Evolutionary conservation across 2,888 invertebrate genomes (phyloP).

Genomic region (Lepidonotus clava): DNA sequence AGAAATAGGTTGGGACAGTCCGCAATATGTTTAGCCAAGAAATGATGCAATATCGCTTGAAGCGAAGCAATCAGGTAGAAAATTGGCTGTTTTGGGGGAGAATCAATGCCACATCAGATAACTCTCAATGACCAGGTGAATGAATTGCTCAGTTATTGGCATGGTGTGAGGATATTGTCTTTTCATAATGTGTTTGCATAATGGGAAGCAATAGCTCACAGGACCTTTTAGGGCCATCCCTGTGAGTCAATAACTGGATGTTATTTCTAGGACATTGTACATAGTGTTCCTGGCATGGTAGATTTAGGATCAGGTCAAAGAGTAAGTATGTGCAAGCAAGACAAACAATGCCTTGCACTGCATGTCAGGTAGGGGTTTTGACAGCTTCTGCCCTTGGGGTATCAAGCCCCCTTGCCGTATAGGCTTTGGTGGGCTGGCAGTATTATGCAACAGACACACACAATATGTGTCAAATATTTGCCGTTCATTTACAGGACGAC

Average conservation of each 20-base stretch:
- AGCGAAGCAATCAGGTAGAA: conserved; percentile 30
- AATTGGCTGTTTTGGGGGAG: conserved; percentile 19
- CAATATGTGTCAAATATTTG: conserved; percentile 25
- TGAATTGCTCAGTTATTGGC: not conserved
- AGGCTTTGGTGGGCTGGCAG: not conserved
- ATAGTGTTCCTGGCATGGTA: too few relatives aligned
- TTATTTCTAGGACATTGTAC: too few relatives aligned
- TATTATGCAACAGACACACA: not conserved
- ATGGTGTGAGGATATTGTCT: not conserved
- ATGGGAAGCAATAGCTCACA: not conserved
- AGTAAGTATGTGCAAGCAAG: not conserved
- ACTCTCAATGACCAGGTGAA: conserved; percentile 3
- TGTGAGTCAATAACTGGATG: too few relatives aligned
- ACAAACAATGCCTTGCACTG: not conserved
- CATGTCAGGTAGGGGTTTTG: not conserved
- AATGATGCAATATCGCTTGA: conserved; percentile 41
- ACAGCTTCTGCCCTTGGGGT: not conserved
- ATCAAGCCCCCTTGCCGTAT: not conserved
- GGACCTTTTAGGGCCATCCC: not conserved
- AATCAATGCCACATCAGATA: conserved; percentile 39
- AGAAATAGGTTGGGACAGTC: conserved; percentile 49
- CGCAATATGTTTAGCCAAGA: conserved; percentile 52
- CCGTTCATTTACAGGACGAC: not conserved
- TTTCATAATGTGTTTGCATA: conserved; percentile 23
- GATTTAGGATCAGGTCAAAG: not conserved